Evolutionary conservation across 2,888 invertebrate species (phyloP).

Genomic region (Eudemis profundana): DNA sequence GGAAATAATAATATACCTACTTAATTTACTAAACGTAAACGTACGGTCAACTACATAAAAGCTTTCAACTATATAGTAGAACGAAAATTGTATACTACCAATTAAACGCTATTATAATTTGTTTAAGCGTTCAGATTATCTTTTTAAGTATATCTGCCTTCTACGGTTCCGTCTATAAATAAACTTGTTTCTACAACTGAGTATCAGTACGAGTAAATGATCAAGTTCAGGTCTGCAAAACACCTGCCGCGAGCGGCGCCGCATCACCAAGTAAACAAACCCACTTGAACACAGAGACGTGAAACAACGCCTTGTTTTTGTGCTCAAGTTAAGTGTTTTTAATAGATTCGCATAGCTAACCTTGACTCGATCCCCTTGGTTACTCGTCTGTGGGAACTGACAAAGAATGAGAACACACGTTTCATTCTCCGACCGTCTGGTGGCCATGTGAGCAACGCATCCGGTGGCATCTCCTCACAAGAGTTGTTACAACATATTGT

Average conservation of each 20-base stretch:
- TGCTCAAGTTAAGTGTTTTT: slow-evolving; percentile 69
- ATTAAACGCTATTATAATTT: slow-evolving; percentile 30
- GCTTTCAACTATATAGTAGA: not conserved
- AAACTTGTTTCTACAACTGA: slow-evolving; percentile 32
- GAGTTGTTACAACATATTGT: slow-evolving; percentile 50
- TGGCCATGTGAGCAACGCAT: slow-evolving; percentile 80
- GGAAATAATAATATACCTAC: too few species aligned
- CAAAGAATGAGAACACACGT: slow-evolving; percentile 66
- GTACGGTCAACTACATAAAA: not conserved
- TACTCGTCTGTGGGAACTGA: slow-evolving; percentile 75
- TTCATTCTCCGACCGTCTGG: slow-evolving; percentile 75
- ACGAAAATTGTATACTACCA: not conserved
- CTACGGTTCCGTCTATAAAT: slow-evolving; percentile 30
- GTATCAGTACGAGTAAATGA: slow-evolving; percentile 30
- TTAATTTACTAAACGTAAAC: not conserved
- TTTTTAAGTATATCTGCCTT: slow-evolving; percentile 23
- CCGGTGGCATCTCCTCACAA: slow-evolving; percentile 70
- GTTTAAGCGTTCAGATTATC: not conserved
- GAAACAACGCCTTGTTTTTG: slow-evolving; percentile 72
- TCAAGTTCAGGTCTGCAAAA: slow-evolving; percentile 69
- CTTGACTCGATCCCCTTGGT: slow-evolving; percentile 76
- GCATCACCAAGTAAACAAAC: slow-evolving; percentile 67
- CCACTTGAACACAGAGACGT: slow-evolving; percentile 66
- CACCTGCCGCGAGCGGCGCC: slow-evolving; percentile 66
- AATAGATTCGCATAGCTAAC: slow-evolving; percentile 75